Evolutionary conservation across 2,113 vertebrate genomes (phyloP).

Genomic region (Pagrus major): DNA sequence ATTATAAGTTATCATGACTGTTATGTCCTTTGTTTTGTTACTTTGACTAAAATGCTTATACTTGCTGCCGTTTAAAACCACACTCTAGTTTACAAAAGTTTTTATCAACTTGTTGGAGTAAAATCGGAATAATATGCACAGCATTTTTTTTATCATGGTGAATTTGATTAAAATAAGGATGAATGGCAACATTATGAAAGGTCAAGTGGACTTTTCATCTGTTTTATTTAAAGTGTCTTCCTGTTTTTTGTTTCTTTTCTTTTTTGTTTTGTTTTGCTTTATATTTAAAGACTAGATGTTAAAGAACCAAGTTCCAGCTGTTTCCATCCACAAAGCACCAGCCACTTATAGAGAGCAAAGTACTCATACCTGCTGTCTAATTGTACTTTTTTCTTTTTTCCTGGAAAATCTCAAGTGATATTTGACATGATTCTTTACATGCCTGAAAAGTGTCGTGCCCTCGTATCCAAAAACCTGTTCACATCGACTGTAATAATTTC

Average conservation of each 20-base stretch:
- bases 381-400: not conserved
- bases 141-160: not conserved
- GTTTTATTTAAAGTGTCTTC: not conserved
- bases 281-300: not conserved
- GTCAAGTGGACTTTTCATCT: not conserved
- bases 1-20: too few relatives aligned
- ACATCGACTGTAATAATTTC: constrained; percentile 11
- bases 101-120: not conserved
- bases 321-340: not conserved
- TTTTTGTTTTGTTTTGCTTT: too few relatives aligned
- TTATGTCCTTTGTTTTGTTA: too few relatives aligned
- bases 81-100: not conserved
- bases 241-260: not conserved
- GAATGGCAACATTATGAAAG: not conserved
- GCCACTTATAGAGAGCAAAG: not conserved
- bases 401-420: not conserved
- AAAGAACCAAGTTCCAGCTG: not conserved
- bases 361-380: not conserved
- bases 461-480: constrained; percentile 14
- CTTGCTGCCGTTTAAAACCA: not conserved
- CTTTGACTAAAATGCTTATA: not conserved
- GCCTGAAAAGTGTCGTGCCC: not conserved
- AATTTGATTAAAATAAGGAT: not conserved
- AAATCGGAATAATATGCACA: not conserved
- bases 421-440: constrained; percentile 4